Conservation (phyloP, 1,140 invertebrate genomes). For the Coboldia fuscipes region DNA sequence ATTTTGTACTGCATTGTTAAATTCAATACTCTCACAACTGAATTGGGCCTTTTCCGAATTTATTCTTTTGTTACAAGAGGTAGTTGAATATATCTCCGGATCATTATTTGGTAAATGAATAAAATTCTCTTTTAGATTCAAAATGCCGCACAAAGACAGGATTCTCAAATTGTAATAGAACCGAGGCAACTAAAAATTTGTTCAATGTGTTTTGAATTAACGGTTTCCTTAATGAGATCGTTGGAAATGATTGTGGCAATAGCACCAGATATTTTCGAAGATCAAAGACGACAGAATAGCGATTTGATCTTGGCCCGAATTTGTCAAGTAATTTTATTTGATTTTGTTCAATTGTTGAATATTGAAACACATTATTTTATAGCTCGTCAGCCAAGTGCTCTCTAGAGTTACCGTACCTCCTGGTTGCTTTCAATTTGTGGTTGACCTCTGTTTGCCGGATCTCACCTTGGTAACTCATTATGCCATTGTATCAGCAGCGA, state of each 20-base stretch:
- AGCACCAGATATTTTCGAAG: slow-evolving; percentile 35
- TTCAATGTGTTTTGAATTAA: slow-evolving; percentile 58
- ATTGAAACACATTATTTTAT: no score
- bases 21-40: slow-evolving; percentile 59
- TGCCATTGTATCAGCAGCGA: slow-evolving; percentile 44
- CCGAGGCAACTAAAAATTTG: slow-evolving; percentile 62
- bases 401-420: slow-evolving; percentile 42
- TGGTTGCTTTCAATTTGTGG: slow-evolving; percentile 46
- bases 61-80: slow-evolving; percentile 67
- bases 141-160: no score
- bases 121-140: no score
- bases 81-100: no score
- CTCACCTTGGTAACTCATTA: slow-evolving; percentile 48
- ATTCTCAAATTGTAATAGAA: slow-evolving; percentile 30
- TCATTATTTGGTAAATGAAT: slow-evolving; percentile 6
- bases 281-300: slow-evolving; percentile 30
- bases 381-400: no score
- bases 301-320: slow-evolving; percentile 40
- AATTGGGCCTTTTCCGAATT: slow-evolving; percentile 84
- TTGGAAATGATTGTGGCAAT: slow-evolving; percentile 57
- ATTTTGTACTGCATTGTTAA: slow-evolving; percentile 40
- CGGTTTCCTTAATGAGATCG: slow-evolving; percentile 45
- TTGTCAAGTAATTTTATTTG: slow-evolving; percentile 33
- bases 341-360: no score
- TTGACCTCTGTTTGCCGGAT: slow-evolving; percentile 42